phyloP scores from a whole-genome alignment of 2,888 invertebrate species.

The Gandaritis pyraliata region DNA sequence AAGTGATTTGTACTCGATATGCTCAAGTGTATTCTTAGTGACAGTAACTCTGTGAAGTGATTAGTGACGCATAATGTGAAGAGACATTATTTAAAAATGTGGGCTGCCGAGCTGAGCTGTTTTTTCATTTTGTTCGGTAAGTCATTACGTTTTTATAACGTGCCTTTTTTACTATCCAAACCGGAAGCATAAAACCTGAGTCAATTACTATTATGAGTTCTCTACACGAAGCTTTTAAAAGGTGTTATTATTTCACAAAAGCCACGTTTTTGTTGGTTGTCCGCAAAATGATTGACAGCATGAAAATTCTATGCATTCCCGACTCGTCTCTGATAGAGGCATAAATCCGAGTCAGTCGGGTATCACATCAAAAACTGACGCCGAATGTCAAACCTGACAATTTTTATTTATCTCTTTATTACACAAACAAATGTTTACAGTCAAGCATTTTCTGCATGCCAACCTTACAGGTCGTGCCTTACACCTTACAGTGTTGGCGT shows the following conservation, averaged over 20 bases:
- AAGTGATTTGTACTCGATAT: constrained; percentile 37
- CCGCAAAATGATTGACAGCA: constrained; percentile 34
- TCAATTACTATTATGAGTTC: background rate
- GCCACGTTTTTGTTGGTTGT: constrained; percentile 21
- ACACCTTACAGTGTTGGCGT: no score
- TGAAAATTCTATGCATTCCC: constrained; percentile 35
- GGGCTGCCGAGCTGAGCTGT: constrained; percentile 78
- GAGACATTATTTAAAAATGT: constrained; percentile 64
- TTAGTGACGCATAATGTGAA: constrained; percentile 72
- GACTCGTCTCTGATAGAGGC: constrained; percentile 26
- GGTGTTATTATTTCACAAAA: constrained; percentile 9
- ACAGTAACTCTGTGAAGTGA: constrained; percentile 52
- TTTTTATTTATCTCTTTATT: no score
- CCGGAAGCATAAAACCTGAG: background rate
- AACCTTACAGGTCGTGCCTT: no score
- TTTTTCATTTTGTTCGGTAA: constrained; percentile 79
- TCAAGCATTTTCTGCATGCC: no score
- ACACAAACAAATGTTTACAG: no score
- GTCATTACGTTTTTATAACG: constrained; percentile 39
- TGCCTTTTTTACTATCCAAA: background rate
- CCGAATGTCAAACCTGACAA: constrained; percentile 20
- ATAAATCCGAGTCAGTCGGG: constrained; percentile 24
- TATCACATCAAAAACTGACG: constrained; percentile 31
- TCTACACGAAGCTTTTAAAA: background rate
- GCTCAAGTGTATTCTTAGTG: constrained; percentile 43